phyloP scores from a whole-genome alignment of 2,797 vertebrate genomes.

The Cryptoprocta ferox region DNA sequence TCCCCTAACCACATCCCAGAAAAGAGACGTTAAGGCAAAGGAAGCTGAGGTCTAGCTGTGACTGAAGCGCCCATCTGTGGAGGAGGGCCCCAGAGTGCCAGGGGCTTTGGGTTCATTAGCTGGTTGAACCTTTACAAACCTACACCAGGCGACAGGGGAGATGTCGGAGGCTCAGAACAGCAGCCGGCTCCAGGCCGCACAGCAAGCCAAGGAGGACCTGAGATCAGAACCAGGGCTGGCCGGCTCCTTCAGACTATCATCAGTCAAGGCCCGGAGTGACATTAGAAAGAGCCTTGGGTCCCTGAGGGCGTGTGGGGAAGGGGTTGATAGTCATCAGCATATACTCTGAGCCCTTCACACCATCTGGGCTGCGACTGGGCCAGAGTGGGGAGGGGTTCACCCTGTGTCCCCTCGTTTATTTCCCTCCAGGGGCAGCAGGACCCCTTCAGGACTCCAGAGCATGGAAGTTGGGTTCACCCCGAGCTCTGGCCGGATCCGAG shows the following conservation, averaged over 20 bases:
- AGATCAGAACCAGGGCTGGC: neutral
- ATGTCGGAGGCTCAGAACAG: neutral
- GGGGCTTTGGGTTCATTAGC: accelerated
- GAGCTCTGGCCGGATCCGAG: neutral
- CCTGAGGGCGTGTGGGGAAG: neutral
- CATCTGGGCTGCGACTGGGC: neutral
- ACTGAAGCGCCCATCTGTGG: neutral
- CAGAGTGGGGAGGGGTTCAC: no score
- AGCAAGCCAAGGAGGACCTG: neutral
- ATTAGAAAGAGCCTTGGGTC: neutral
- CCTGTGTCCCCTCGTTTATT: neutral
- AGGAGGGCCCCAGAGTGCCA: neutral
- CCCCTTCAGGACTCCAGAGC: neutral
- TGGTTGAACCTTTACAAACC: neutral
- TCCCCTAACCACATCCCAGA: neutral
- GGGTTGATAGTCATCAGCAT: neutral
- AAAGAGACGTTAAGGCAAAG: neutral
- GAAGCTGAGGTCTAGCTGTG: neutral
- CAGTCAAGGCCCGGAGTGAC: neutral
- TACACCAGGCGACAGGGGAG: neutral
- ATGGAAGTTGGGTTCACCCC: neutral
- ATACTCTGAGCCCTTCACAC: neutral
- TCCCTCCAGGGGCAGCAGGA: neutral
- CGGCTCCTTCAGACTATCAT: neutral
- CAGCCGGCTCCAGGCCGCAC: neutral